Percentiles rank a stretch among this genome's conserved stretches.
phyloP scores from a whole-genome alignment of 2,113 vertebrate genomes.

The Ceuthmochares aereus region DNA sequence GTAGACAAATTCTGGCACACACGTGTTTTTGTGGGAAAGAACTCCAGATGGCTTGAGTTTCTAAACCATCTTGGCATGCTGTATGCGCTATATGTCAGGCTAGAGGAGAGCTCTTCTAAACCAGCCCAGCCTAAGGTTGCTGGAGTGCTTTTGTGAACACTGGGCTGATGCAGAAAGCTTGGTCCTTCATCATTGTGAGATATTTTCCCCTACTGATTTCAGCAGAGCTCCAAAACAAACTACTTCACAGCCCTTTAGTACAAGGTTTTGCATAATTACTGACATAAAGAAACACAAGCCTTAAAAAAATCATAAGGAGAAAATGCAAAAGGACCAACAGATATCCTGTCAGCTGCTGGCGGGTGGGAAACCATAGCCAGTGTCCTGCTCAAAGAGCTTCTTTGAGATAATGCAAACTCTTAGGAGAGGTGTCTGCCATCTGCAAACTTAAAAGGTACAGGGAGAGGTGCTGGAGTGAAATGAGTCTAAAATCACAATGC shows the following conservation, averaged over 20 bases:
- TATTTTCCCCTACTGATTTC: background rate
- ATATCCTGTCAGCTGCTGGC: background rate
- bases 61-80: background rate
- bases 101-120: background rate
- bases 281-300: background rate
- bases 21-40: background rate
- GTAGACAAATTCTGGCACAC: background rate
- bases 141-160: background rate
- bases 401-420: background rate
- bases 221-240: background rate
- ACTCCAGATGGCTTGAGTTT: slow-evolving; percentile 50
- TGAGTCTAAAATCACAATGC: background rate
- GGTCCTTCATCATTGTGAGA: background rate
- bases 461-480: background rate
- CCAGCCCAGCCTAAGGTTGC: background rate
- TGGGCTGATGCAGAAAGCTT: background rate
- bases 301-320: background rate
- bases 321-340: background rate
- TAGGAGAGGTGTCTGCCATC: background rate
- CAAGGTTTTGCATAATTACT: background rate
- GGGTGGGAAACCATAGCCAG: background rate
- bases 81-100: background rate
- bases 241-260: background rate
- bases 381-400: background rate
- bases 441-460: background rate